A percentile compares a stretch with the other conserved stretches of the same genome.
Conservation (phyloP, 2,888 invertebrate genomes). For the Stramonita haemastoma region DNA sequence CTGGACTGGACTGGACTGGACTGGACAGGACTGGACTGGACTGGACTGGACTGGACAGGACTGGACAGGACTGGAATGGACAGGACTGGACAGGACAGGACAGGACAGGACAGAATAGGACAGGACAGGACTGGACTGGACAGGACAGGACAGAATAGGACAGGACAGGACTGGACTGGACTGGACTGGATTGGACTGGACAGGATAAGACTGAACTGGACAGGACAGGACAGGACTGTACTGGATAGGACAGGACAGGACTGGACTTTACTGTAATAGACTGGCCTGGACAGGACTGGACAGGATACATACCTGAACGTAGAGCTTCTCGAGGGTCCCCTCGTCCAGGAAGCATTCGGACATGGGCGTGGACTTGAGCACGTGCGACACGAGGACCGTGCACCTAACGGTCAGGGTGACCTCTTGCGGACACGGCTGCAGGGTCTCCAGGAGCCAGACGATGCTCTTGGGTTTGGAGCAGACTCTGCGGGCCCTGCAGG, state of each 20-base stretch:
- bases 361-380: neutral
- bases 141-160: neutral
- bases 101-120: conserved; percentile 14
- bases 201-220: neutral
- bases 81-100: conserved; percentile 4
- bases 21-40: too few species aligned
- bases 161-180: neutral
- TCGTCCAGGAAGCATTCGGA: neutral
- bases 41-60: too few species aligned
- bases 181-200: neutral
- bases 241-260: neutral
- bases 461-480: neutral
- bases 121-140: conserved; percentile 2
- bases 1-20: too few species aligned
- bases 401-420: neutral
- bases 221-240: neutral
- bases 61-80: neutral
- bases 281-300: neutral
- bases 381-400: neutral
- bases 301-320: neutral
- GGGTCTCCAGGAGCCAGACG: neutral
- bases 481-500: neutral
- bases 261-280: neutral
- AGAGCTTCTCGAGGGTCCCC: neutral
- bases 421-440: neutral